Base-by-base conservation (phyloP, 2,888 invertebrate species). In the Lingula anatina region DNA sequence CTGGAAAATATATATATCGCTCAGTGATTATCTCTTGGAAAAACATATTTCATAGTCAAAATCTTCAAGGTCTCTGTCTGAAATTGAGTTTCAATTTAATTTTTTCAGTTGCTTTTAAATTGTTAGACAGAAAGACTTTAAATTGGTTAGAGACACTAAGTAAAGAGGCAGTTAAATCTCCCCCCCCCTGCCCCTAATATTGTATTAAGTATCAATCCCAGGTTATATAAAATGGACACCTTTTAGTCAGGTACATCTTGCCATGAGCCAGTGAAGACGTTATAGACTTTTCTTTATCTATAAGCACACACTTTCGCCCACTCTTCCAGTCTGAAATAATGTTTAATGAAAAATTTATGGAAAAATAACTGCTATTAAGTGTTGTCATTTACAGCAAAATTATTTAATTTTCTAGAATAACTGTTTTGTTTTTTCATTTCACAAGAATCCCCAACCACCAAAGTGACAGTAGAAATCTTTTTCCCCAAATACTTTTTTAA, bases 261-360 rank as follows among this genome's bases (percentile, higher is more conserved):
- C 76, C 76, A 61, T 71, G 69, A 55, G 72, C 73, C 53, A 75
- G 72, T 25, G 74, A 71, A 25, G 71, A 66, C 21, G 74, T 71
- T 27, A 76, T 53, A 12, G 74, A 70, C 49, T 70, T 71, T 45
- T 77, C 76, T 51, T 71, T 68, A 56, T 77, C 75, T 41, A 78
- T 68, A 24, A 77, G 57, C 4, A 76, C 72, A 55, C 76, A 73
- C 43, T 77, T 62, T 50, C 71, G 64, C 5, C 78, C 78, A 39
- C 69, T 66, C 39, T 69, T 64, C 78, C 78, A 78, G 15, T 73
- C 73, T 73, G 53, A 5, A 57, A 42, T 31, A 21, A 41, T 27
- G n/a, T n/a, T n/a, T n/a, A 36, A 37, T 9, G 15, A 41, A 15
- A 12, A n/a, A 21, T 27, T 20, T 4, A 44, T 4, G 18, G 39